Conservation (phyloP, 2,113 vertebrate genomes). For the Collichthys lucidus region DNA sequence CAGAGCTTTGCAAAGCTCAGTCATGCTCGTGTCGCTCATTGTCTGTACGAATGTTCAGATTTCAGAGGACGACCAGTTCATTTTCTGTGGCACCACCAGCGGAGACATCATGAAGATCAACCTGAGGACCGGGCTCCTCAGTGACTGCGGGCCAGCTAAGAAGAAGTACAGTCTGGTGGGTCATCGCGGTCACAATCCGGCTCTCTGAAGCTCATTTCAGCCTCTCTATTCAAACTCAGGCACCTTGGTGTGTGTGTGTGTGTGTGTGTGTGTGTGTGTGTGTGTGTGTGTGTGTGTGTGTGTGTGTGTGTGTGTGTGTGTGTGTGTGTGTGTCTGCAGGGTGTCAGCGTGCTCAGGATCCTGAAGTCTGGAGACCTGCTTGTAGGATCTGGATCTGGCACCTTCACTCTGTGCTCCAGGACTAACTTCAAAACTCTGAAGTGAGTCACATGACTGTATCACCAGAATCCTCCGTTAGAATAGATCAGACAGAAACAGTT, state of each 20-base stretch:
- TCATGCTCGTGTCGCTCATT: neutral
- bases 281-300: no score
- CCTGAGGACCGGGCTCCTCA: slow-evolving; percentile 81
- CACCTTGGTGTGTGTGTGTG: no score
- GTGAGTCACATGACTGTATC: slow-evolving; percentile 77
- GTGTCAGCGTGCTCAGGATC: slow-evolving; percentile 84
- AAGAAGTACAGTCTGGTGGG: slow-evolving; percentile 86
- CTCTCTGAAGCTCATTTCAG: neutral
- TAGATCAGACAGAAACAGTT: no score
- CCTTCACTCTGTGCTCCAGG: slow-evolving; percentile 86
- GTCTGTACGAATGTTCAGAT: slow-evolving; percentile 76
- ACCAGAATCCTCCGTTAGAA: neutral
- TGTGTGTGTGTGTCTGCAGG: slow-evolving; percentile 74
- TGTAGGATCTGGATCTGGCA: slow-evolving; percentile 89
- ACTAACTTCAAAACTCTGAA: slow-evolving; percentile 87
- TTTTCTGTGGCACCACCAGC: slow-evolving; percentile 90
- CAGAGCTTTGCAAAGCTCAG: neutral
- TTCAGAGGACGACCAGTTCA: slow-evolving; percentile 83
- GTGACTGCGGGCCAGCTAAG: slow-evolving; percentile 84
- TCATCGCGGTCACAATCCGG: neutral
- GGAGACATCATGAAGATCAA: slow-evolving; percentile 91
- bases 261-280: no score
- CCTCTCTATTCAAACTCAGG: neutral
- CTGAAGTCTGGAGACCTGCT: slow-evolving; percentile 87
- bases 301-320: no score